These are phyloP conservation scores for Drosophila ohnishii DNA, from an alignment of 1,140 invertebrate genomes.

Conservation along the genomic window DNA sequence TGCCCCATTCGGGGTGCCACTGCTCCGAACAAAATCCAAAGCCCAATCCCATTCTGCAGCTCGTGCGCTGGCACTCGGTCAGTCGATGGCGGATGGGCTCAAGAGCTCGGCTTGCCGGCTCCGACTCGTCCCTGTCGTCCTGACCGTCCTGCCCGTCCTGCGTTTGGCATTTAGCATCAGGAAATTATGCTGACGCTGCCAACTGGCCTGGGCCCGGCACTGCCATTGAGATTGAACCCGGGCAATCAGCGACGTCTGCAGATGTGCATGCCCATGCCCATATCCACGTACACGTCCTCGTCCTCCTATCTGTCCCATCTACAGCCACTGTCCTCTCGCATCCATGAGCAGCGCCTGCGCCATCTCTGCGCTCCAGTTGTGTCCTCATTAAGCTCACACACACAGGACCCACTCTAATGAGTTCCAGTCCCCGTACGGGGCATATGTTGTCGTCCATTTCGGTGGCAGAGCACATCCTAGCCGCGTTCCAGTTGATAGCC, in stretches of 20 bases:
- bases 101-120: conserved; percentile 65
- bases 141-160: conserved; percentile 52
- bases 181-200: conserved; percentile 83
- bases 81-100: conserved; percentile 73
- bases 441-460: conserved; percentile 70
- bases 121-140: conserved; percentile 36
- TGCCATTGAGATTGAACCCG: conserved; percentile 48
- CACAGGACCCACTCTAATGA: conserved; percentile 68
- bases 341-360: conserved; percentile 61
- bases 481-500: conserved; percentile 60
- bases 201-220: conserved; percentile 56
- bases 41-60: conserved; percentile 30
- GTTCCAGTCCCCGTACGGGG: conserved; percentile 56
- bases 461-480: conserved; percentile 49
- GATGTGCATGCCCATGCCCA: conserved; percentile 68
- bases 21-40: conserved; percentile 11
- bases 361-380: conserved; percentile 37
- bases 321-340: conserved; percentile 18
- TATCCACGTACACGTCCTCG: conserved; percentile 41
- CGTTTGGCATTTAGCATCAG: conserved; percentile 82
- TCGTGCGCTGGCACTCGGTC: conserved; percentile 66
- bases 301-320: conserved; percentile 53
- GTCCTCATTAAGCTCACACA: conserved; percentile 69
- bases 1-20: conserved; percentile 34
- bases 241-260: conserved; percentile 77